These are phyloP conservation scores for Bruchidius siliquastri DNA, from an alignment of 2,888 invertebrate species.

Conservation along the genomic window DNA sequence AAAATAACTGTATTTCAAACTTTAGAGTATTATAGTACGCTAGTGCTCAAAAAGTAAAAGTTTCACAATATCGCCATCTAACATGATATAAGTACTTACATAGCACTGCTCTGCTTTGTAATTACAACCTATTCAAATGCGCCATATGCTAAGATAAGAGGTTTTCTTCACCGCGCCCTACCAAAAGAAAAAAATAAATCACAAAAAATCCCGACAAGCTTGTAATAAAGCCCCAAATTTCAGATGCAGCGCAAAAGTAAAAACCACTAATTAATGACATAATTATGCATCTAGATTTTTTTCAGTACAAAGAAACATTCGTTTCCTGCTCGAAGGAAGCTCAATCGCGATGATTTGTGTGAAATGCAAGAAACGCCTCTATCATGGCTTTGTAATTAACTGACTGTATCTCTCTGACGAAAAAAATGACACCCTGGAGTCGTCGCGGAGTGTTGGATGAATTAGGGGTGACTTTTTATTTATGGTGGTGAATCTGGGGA, in stretches of 20 bases:
- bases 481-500: conserved; percentile 42
- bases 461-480: conserved; percentile 47
- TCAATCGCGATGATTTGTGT: conserved; percentile 30
- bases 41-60: too few relatives aligned
- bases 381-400: conserved; percentile 47
- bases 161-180: not conserved
- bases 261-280: conserved; percentile 15
- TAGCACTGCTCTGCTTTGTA: not conserved
- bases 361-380: conserved; percentile 39
- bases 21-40: too few relatives aligned
- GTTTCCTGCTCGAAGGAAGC: conserved; percentile 21
- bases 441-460: conserved; percentile 37
- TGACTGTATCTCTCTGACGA: conserved; percentile 36
- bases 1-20: too few relatives aligned
- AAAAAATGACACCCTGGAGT: conserved; percentile 39
- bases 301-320: conserved; percentile 9
- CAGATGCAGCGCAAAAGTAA: conserved; percentile 2
- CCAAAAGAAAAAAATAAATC: not conserved
- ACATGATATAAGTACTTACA: too few relatives aligned
- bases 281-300: conserved; percentile 14
- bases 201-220: not conserved
- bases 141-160: not conserved
- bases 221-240: conserved; percentile 2
- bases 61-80: too few relatives aligned
- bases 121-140: not conserved